Evolutionary conservation across 2,113 vertebrate species (phyloP), one percentile per base, ranked within the genome.

Genomic region (Andinoacara biseriatus): DNA sequence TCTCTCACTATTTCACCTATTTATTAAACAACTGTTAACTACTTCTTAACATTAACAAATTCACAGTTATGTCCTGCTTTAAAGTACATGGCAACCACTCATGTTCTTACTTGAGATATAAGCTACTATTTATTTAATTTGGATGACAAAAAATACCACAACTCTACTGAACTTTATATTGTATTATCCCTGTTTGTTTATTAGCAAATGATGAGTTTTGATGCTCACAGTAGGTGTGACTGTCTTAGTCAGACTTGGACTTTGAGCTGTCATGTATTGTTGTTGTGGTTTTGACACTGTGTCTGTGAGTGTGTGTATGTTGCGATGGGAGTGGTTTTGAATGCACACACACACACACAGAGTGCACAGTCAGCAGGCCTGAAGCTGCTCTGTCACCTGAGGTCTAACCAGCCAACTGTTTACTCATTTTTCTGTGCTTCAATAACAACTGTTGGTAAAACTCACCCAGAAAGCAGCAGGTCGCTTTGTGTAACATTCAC

Each of bases 301-400:
- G 59, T 76, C 74, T 76, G 49, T 54, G 69, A 31, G 62, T 22
- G 78, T 60, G 67, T 60, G 65, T n/a, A 54, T 69, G 65, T 77
- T 61, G 84, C 24, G 22, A 18, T 79, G 74, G 82, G 79, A 59
- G 85, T 86, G 85, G 87, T 84, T 81, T 80, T 86, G 86, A 86
- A 82, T 88, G 87, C 63, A 49, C 46, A 57, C 54, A 1, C 46
- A n/a, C 59, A 17, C 76, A 61, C 13, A 17, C 80, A 87, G 54
- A 92, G 77, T 89, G 90, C 90, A 61, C 81, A 82, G 89, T 92
- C 92, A 93, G 91, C 92, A 86, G 88, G 67, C 82, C 87, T 40
- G 80, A 81, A 72, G 91, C 85, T 90, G 86, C 79, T 90, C 89
- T 79, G 91, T 91, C 92, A 93, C 91, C 92, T 90, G 83, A 90